Evolutionary conservation across 2,888 invertebrate species (phyloP), one percentile per base, ranked within the genome.

Genomic region (Acronicta psi): DNA sequence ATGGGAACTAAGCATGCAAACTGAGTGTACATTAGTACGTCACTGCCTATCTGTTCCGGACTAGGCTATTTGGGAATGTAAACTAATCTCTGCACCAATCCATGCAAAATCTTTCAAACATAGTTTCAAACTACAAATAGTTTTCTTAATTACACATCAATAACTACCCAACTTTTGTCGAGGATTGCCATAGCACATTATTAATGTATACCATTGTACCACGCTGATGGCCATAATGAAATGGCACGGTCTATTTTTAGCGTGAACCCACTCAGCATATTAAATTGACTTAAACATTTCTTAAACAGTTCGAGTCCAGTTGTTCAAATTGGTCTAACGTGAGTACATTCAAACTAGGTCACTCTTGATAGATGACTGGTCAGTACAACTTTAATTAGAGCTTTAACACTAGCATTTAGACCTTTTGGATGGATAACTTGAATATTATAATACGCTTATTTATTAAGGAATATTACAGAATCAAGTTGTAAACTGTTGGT

Each of bases 291-390:
- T n/a, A 53, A 54, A 50, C 70, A 65, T 65, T 67, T 59, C 45
- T 41, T 42, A 55, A 66, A 54, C 41, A 71, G 54, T 66, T 59
- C 51, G 60, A 44, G 55, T 49, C 40, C 54, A 47, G 75, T 64
- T 72, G 75, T 55, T 41, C 40, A 51, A 69, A 55, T 54, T 46
- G 55, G 55, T 29, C 25, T 51, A 50, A 45, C 29, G 41, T 73
- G 51, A 54, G 63, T 68, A 41, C 40, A 34, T 25, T 37, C n/a
- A 54, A 82, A 73, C 60, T 82, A 56, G 83, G 84, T 77, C 79
- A 78, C 59, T 58, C 56, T 80, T 83, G 82, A 84, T 80, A 75
- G 75, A 83, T 82, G 79, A 71, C 77, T 47, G 61, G 65, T 58
- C 66, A 45, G 57, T 65, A 44, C 45, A 62, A 69, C 61, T 76